Evolutionary conservation across 2,888 invertebrate species (phyloP).

Genomic region (Drosophila maculinotata): DNA sequence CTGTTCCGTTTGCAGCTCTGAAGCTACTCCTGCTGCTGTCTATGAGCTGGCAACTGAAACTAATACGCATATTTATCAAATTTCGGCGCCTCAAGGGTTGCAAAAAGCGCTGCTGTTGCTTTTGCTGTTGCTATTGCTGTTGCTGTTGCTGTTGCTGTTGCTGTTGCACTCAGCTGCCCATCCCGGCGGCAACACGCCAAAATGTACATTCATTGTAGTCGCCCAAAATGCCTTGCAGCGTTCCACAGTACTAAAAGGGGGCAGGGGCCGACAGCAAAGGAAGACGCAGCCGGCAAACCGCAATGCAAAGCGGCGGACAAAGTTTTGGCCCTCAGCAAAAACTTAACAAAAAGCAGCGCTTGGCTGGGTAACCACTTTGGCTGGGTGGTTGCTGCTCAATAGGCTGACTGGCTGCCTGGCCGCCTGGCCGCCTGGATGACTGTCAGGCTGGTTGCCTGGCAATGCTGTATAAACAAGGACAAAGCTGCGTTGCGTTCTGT

Average conservation of each 20-base stretch:
- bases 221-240: slow-evolving; percentile 68
- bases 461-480: slow-evolving; percentile 33
- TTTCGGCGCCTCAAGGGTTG: slow-evolving; percentile 71
- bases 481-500: slow-evolving; percentile 29
- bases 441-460: slow-evolving; percentile 41
- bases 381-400: slow-evolving; percentile 43
- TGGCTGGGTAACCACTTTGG: slow-evolving; percentile 42
- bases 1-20: background rate
- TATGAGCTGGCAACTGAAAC: slow-evolving; percentile 61
- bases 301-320: slow-evolving; percentile 70
- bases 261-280: background rate
- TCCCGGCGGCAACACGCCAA: slow-evolving; percentile 36
- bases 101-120: slow-evolving; percentile 43
- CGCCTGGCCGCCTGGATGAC: too few relatives aligned
- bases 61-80: slow-evolving; percentile 81
- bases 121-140: too few relatives aligned
- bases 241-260: slow-evolving; percentile 17
- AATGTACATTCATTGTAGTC: slow-evolving; percentile 66
- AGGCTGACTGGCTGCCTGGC: slow-evolving; percentile 33
- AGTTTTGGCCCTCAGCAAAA: slow-evolving; percentile 62
- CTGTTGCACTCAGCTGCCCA: too few relatives aligned
- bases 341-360: slow-evolving; percentile 61
- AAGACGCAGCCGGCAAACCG: slow-evolving; percentile 48
- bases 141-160: too few relatives aligned
- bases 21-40: slow-evolving; percentile 5